These are phyloP conservation scores for Darevskia mixta DNA, from an alignment of 2,797 vertebrate species.

Conservation along the genomic window DNA sequence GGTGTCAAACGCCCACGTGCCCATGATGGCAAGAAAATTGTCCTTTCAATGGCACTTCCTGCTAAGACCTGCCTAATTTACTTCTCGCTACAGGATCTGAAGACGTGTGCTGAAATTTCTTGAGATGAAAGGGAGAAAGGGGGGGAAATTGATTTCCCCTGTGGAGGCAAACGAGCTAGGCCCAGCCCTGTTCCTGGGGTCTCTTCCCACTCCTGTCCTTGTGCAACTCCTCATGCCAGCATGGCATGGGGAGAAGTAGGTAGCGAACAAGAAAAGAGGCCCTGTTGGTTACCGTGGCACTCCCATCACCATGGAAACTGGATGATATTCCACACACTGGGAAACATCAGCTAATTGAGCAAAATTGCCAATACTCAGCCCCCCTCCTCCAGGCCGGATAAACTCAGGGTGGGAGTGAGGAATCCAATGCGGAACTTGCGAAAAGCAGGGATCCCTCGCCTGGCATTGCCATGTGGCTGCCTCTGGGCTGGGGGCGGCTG, in stretches of 20 bases:
- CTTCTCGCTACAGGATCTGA: slow-evolving; percentile 25
- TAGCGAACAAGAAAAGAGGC: slow-evolving; percentile 35
- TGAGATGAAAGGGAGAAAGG: slow-evolving; percentile 22
- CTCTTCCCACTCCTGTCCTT: slow-evolving; percentile 43
- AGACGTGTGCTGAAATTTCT: slow-evolving; percentile 39
- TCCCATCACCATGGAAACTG: slow-evolving; percentile 41
- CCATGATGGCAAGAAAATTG: slow-evolving; percentile 34
- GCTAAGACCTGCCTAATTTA: slow-evolving; percentile 40
- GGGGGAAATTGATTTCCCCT: slow-evolving; percentile 9
- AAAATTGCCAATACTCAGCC: slow-evolving; percentile 27
- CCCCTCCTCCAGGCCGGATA: slow-evolving; percentile 26
- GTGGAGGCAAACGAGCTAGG: slow-evolving; percentile 31
- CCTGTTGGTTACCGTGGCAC: slow-evolving; percentile 33
- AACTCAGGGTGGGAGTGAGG: slow-evolving; percentile 26
- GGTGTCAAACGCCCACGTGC: slow-evolving; percentile 37
- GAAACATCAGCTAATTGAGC: slow-evolving; percentile 45
- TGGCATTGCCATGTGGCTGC: slow-evolving; percentile 35
- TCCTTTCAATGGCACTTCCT: slow-evolving; percentile 45
- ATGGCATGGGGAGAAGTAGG: slow-evolving; percentile 31
- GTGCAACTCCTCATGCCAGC: slow-evolving; percentile 14
- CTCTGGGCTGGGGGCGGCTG: slow-evolving; percentile 31
- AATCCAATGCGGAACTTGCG: slow-evolving; percentile 40
- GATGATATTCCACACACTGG: slow-evolving; percentile 31
- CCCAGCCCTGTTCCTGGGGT: slow-evolving; percentile 15
- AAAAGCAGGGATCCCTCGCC: slow-evolving; percentile 45